These are phyloP conservation scores for Aplochiton taeniatus DNA, from an alignment of 2,797 vertebrate species.

Conservation along the genomic window DNA sequence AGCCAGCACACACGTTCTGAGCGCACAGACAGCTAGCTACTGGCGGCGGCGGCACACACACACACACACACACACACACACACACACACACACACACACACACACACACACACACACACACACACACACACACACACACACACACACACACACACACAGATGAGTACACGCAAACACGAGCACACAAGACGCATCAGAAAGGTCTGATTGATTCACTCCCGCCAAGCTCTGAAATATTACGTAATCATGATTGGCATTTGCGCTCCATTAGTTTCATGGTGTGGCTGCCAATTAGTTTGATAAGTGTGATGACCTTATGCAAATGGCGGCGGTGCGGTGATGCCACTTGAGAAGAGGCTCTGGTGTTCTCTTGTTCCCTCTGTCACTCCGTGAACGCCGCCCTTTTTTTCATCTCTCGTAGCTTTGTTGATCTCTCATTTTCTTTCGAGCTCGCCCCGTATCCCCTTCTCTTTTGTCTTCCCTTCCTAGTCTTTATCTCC, in stretches of 20 bases:
- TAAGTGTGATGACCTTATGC: slow-evolving; percentile 25
- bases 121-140: background rate
- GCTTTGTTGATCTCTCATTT: too few relatives aligned
- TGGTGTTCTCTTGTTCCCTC: background rate
- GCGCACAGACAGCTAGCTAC: too few relatives aligned
- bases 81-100: slow-evolving; percentile 1
- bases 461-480: too few relatives aligned
- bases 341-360: background rate
- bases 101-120: slow-evolving; percentile 1
- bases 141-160: background rate
- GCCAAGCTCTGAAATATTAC: slow-evolving; percentile 10
- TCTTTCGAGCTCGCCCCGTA: too few relatives aligned
- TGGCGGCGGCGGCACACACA: too few relatives aligned
- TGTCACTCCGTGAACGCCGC: background rate
- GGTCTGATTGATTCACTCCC: slow-evolving; percentile 20
- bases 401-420: too few relatives aligned
- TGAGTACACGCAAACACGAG: background rate
- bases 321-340: background rate
- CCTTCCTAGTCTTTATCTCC: too few relatives aligned
- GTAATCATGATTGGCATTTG: slow-evolving; percentile 25
- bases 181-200: slow-evolving; percentile 1
- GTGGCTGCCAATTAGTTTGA: slow-evolving; percentile 27
- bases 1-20: too few relatives aligned
- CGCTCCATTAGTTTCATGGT: slow-evolving; percentile 31
- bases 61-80: too few relatives aligned